Evolutionary conservation across 2,113 vertebrate species (phyloP).

Genomic region (Tychaedon coryphoeus): DNA sequence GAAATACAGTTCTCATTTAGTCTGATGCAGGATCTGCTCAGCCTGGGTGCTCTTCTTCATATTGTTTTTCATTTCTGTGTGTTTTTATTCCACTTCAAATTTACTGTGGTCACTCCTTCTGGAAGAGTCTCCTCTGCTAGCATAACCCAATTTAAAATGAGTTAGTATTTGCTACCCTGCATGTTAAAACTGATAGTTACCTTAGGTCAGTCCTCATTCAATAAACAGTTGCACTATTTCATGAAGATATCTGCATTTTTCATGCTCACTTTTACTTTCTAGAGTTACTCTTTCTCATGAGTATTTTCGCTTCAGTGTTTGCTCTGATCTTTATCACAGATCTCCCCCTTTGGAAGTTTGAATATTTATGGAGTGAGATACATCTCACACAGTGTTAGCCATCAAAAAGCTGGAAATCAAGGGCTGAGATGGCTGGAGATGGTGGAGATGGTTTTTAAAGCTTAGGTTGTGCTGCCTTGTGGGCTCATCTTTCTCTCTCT

Average conservation of each 20-base stretch:
- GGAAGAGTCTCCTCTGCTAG: not conserved
- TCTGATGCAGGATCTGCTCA: not conserved
- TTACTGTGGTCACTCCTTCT: not conserved
- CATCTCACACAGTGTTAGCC: not conserved
- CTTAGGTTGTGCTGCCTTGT: not conserved
- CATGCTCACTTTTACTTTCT: not conserved
- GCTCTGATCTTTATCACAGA: not conserved
- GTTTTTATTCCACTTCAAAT: not conserved
- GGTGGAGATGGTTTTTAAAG: not conserved
- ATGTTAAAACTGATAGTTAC: not conserved
- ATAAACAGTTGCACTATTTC: not conserved
- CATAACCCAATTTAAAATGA: not conserved
- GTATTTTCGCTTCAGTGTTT: not conserved
- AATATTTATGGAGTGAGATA: not conserved
- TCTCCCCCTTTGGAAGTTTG: not conserved
- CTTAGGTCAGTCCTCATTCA: not conserved
- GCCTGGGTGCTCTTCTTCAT: not conserved
- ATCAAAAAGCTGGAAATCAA: not conserved
- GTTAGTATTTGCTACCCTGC: not conserved
- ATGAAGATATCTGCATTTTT: not conserved
- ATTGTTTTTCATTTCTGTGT: fast-evolving
- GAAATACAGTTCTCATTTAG: not conserved
- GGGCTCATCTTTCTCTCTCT: not conserved
- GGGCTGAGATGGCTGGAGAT: not conserved
- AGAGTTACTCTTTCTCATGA: not conserved